Evolutionary conservation across 2,113 vertebrate species (phyloP).

Genomic region (Marmota monax): DNA sequence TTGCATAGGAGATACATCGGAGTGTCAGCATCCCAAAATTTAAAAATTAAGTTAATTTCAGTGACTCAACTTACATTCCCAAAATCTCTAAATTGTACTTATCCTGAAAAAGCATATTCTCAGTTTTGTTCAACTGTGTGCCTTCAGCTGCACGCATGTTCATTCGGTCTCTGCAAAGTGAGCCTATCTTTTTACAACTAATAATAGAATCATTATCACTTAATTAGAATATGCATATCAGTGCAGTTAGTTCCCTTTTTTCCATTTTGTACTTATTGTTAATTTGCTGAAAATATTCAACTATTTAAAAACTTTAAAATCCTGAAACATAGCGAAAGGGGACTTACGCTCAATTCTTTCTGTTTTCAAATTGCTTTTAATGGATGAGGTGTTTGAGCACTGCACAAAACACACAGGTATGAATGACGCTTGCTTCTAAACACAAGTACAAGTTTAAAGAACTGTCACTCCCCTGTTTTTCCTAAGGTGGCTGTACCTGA

Average conservation of each 20-base stretch:
- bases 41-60: slow-evolving; percentile 28
- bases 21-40: neutral
- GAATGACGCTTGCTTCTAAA: neutral
- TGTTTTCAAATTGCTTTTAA: neutral
- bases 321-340: neutral
- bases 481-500: neutral
- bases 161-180: neutral
- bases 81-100: neutral
- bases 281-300: neutral
- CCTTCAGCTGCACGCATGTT: neutral
- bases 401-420: neutral
- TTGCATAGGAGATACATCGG: neutral
- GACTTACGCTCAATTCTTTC: neutral
- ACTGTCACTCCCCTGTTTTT: neutral
- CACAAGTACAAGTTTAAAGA: neutral
- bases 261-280: slow-evolving; percentile 23
- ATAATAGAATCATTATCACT: neutral
- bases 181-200: slow-evolving; percentile 17
- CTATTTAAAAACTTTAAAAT: slow-evolving; percentile 29
- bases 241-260: neutral
- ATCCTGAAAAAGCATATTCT: neutral
- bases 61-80: neutral
- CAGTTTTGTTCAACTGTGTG: neutral
- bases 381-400: neutral
- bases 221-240: neutral